Evolutionary conservation across 2,113 vertebrate genomes (phyloP).

Genomic region (Callocephalon fimbriatum): DNA sequence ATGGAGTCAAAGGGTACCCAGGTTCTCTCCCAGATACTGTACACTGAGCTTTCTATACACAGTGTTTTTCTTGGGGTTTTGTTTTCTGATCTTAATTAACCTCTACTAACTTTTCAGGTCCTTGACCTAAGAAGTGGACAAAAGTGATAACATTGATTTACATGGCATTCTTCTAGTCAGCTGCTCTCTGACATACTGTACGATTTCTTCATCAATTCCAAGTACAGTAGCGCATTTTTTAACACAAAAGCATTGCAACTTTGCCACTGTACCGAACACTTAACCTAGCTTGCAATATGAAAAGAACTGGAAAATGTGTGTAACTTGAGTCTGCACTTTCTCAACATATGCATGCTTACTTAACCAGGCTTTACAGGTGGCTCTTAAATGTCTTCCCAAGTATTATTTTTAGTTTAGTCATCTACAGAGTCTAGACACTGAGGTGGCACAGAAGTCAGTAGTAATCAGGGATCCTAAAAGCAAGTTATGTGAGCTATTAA

Average conservation of each 20-base stretch:
- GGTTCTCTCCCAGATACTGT: not conserved
- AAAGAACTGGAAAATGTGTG: not conserved
- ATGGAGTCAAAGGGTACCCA: not conserved
- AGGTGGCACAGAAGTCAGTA: not conserved
- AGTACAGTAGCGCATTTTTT: not conserved
- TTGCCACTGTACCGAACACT: not conserved
- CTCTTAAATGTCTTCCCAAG: not conserved
- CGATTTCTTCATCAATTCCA: not conserved
- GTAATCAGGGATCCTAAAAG: not conserved
- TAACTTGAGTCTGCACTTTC: not conserved
- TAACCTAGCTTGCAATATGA: not conserved
- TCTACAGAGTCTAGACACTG: not conserved
- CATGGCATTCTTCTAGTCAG: not conserved
- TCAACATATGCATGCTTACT: not conserved
- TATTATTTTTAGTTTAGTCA: not conserved
- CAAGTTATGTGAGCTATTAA: not conserved
- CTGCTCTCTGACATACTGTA: not conserved
- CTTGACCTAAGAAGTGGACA: conserved; percentile 22
- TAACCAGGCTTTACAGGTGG: not conserved
- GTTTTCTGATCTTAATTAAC: not conserved
- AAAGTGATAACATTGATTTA: conserved; percentile 14
- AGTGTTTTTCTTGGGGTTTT: not conserved
- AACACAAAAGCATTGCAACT: not conserved
- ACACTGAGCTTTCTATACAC: not conserved
- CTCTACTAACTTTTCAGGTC: conserved; percentile 20